Conservation (phyloP, 2,113 vertebrate genomes). For the Psittacula cyanocephala region DNA sequence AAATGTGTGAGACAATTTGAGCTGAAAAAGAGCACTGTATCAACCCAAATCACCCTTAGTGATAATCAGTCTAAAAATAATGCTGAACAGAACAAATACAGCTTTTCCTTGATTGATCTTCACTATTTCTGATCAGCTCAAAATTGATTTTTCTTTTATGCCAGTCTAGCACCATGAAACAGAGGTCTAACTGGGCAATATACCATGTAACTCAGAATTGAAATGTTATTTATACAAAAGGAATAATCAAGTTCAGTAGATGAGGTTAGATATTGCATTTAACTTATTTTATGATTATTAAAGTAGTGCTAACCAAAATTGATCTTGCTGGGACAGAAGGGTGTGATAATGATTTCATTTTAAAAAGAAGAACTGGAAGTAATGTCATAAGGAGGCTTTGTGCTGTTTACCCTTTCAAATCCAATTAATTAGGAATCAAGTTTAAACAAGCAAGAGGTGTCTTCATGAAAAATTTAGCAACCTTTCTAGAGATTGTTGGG, state of each 20-base stretch:
- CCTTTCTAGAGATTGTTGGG: not conserved
- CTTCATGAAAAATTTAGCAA: not conserved
- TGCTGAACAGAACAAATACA: not conserved
- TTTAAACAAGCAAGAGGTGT: not conserved
- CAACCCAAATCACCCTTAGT: not conserved
- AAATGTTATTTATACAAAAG: not conserved
- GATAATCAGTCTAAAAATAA: not conserved
- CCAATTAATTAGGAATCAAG: not conserved
- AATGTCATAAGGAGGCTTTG: not conserved
- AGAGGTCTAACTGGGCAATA: not conserved
- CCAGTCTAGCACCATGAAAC: not conserved
- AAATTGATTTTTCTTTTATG: not conserved
- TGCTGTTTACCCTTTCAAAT: not conserved
- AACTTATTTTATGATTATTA: not conserved
- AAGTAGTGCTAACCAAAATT: not conserved
- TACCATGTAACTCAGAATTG: not conserved
- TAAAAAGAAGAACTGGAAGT: not conserved
- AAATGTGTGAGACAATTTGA: not conserved
- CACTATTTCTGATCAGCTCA: not conserved
- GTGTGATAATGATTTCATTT: not conserved
- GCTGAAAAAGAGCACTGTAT: not conserved
- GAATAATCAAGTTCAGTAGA: not conserved
- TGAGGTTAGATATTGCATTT: not conserved
- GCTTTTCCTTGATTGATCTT: not conserved
- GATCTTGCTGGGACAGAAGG: not conserved